Evolutionary conservation across 1,140 invertebrate species (phyloP).

Genomic region (Drosophila navojoa): DNA sequence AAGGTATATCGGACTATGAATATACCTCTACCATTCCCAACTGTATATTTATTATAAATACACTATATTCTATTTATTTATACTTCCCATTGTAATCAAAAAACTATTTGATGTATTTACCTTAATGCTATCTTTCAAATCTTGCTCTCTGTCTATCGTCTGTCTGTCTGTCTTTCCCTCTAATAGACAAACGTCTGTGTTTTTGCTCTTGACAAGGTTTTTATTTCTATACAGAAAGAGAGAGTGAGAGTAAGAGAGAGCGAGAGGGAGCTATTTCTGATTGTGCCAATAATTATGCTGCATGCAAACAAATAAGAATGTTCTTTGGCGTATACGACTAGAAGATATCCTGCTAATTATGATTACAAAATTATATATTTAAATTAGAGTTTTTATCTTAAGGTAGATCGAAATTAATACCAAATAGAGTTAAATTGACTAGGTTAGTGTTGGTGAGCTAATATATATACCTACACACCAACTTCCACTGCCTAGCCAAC

Average conservation of each 20-base stretch:
- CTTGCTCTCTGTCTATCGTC: neutral
- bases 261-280: neutral
- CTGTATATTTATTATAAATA: too few species aligned
- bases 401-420: too few species aligned
- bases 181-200: neutral
- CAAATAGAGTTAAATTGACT: too few species aligned
- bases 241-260: neutral
- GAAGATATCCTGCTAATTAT: neutral
- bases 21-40: neutral
- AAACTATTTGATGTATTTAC: slow-evolving; percentile 19
- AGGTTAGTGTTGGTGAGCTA: too few species aligned
- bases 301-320: slow-evolving; percentile 2
- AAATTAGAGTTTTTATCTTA: too few species aligned
- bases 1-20: too few species aligned
- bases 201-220: slow-evolving; percentile 12
- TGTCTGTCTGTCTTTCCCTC: neutral
- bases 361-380: too few species aligned
- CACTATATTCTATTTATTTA: slow-evolving; percentile 8
- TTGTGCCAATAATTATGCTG: slow-evolving; percentile 35
- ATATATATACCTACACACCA: too few species aligned
- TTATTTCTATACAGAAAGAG: neutral
- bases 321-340: neutral
- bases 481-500: too few species aligned
- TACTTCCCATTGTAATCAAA: slow-evolving; percentile 21
- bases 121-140: slow-evolving; percentile 12